These are phyloP conservation scores for Alligator sinensis DNA, from an alignment of 2,113 vertebrate species.

Conservation along the genomic window DNA sequence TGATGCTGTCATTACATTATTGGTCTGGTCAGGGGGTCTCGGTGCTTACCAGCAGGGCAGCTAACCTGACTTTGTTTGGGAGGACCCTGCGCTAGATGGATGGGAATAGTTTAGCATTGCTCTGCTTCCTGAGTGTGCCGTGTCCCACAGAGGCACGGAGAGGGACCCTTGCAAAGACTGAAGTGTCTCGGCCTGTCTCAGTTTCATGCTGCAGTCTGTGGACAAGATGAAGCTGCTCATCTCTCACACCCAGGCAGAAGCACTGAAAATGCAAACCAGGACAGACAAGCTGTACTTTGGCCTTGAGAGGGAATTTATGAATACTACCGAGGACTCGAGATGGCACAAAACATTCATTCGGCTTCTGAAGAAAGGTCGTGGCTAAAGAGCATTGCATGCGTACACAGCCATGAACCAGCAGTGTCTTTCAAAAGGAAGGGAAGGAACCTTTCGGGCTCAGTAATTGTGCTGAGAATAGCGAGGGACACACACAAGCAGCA, in stretches of 20 bases:
- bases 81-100: background rate
- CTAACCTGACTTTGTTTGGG: background rate
- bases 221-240: slow-evolving; percentile 12
- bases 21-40: background rate
- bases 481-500: background rate
- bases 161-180: background rate
- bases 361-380: background rate
- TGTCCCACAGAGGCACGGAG: background rate
- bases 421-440: background rate
- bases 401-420: background rate
- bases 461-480: background rate
- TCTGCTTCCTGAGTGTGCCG: background rate
- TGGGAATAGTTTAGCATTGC: background rate
- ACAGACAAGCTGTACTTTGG: background rate
- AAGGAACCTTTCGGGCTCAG: background rate
- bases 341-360: slow-evolving; percentile 12
- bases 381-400: background rate
- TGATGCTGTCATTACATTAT: background rate
- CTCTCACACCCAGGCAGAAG: background rate
- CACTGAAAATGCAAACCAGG: background rate
- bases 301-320: slow-evolving; percentile 19
- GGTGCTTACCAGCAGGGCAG: background rate
- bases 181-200: background rate
- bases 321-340: slow-evolving; percentile 15
- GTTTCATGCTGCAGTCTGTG: background rate